Evolutionary conservation across 2,888 invertebrate genomes (phyloP).

Genomic region (Ptycholaimellus sp.): DNA sequence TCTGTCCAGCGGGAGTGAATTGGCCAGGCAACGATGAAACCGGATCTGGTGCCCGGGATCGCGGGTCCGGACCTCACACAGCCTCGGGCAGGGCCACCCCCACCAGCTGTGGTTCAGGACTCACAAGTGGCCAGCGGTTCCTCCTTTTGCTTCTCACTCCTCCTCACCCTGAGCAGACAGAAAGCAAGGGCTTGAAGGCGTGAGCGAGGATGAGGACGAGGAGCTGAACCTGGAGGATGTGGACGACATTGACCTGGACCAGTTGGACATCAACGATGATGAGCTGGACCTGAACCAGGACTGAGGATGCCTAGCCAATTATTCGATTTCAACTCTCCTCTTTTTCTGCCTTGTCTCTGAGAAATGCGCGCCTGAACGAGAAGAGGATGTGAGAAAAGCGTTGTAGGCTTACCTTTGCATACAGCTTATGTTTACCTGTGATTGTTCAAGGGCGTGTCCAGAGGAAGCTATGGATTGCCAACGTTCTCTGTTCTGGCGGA

Average conservation of each 20-base stretch:
- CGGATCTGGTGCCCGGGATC: too few species aligned
- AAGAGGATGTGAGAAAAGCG: too few species aligned
- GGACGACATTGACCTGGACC: slow-evolving; percentile 17
- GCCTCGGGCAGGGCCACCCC: neutral
- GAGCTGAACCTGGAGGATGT: slow-evolving; percentile 3
- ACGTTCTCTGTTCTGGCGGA: too few species aligned
- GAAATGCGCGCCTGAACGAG: too few species aligned
- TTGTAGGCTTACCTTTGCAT: too few species aligned
- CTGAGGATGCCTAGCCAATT: too few species aligned
- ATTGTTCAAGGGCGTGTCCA: too few species aligned
- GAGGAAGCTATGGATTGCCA: too few species aligned
- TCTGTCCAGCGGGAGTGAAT: neutral
- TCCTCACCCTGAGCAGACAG: neutral
- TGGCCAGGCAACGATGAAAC: neutral
- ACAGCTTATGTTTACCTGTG: too few species aligned
- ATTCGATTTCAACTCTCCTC: too few species aligned
- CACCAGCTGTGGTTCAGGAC: neutral
- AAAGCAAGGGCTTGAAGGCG: neutral
- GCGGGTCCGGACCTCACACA: neutral
- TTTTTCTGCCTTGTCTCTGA: too few species aligned
- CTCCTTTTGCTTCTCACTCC: neutral
- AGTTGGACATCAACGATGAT: slow-evolving; percentile 16
- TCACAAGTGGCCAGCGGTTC: neutral
- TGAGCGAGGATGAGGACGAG: slow-evolving; percentile 6
- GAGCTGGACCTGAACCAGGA: too few species aligned